Percentiles rank a stretch among this genome's conserved stretches.
phyloP scores from a whole-genome alignment of 2,113 vertebrate genomes.

The Oreochromis tanganicae region DNA sequence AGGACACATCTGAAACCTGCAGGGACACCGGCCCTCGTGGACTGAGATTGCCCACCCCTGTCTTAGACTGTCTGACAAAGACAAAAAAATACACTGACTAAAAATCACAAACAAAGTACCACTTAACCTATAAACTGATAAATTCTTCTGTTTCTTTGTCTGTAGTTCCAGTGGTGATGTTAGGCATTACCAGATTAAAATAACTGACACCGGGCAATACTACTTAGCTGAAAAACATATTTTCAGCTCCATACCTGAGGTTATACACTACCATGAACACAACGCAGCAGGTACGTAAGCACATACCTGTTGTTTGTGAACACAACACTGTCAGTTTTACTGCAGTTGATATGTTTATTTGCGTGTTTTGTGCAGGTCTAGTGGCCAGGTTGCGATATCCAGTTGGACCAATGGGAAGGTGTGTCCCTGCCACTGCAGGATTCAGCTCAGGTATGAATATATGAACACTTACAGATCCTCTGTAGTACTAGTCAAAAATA shows the following conservation, averaged over 20 bases:
- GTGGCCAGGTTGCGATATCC: slow-evolving; percentile 78
- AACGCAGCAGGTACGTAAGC: slow-evolving; percentile 80
- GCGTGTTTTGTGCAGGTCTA: slow-evolving; percentile 67
- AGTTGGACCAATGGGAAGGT: slow-evolving; percentile 70
- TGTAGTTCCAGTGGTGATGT: slow-evolving; percentile 36
- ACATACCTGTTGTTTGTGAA: not conserved
- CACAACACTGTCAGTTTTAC: fast-evolving
- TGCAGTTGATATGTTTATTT: not conserved
- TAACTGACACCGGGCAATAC: slow-evolving; percentile 67
- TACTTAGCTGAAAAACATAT: slow-evolving; percentile 80
- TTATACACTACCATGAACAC: slow-evolving; percentile 82
- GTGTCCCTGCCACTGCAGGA: slow-evolving; percentile 70
- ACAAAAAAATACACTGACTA: not conserved
- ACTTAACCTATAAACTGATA: not conserved
- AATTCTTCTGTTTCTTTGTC: not conserved
- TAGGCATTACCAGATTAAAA: slow-evolving; percentile 85
- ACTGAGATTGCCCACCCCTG: no score
- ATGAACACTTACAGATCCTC: not conserved
- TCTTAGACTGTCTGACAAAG: not conserved
- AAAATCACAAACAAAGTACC: not conserved
- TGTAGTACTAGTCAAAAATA: not conserved
- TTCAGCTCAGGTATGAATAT: slow-evolving; percentile 75
- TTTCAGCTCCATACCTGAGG: slow-evolving; percentile 77
- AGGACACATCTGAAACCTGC: no score
- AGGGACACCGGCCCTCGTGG: no score